These are phyloP conservation scores for Onychomys arenicola DNA, from an alignment of 2,797 vertebrate genomes.

Conservation along the genomic window DNA sequence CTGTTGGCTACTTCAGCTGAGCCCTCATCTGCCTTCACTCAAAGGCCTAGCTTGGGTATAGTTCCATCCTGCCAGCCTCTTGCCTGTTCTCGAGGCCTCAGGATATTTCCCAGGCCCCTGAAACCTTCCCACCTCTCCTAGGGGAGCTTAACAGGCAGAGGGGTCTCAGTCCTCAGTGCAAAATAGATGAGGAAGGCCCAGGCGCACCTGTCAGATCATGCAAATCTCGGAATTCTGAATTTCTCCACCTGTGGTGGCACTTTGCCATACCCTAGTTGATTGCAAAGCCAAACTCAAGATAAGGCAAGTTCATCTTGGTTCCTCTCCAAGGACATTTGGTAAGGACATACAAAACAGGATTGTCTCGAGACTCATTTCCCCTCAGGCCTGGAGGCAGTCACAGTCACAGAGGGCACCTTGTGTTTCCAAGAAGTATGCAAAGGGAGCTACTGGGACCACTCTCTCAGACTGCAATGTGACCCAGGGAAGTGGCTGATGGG, in stretches of 20 bases:
- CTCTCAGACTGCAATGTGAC: background rate
- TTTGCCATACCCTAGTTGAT: conserved; percentile 9
- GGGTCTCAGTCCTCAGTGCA: background rate
- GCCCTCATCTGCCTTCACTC: background rate
- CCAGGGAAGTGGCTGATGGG: rapidly evolving
- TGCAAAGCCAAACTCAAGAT: conserved; percentile 59
- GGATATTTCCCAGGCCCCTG: too few relatives aligned
- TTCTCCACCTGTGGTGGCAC: background rate
- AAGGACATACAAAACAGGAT: conserved; percentile 52
- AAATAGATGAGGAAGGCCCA: background rate
- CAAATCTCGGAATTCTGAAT: background rate
- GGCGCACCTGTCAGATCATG: background rate
- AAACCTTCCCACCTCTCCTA: background rate
- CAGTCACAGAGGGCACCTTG: background rate
- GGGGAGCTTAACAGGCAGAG: too few relatives aligned
- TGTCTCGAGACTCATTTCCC: background rate
- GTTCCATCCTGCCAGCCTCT: background rate
- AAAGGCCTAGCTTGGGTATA: background rate
- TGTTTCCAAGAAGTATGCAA: background rate
- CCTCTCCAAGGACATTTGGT: conserved; percentile 73
- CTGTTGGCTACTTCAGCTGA: background rate
- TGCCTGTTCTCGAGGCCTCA: background rate
- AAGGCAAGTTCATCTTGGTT: conserved; percentile 75
- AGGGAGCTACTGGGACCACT: rapidly evolving
- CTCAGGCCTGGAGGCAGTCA: conserved; percentile 18